phyloP scores from a whole-genome alignment of 2,888 invertebrate genomes.

The Fissipunctia ypsillon region DNA sequence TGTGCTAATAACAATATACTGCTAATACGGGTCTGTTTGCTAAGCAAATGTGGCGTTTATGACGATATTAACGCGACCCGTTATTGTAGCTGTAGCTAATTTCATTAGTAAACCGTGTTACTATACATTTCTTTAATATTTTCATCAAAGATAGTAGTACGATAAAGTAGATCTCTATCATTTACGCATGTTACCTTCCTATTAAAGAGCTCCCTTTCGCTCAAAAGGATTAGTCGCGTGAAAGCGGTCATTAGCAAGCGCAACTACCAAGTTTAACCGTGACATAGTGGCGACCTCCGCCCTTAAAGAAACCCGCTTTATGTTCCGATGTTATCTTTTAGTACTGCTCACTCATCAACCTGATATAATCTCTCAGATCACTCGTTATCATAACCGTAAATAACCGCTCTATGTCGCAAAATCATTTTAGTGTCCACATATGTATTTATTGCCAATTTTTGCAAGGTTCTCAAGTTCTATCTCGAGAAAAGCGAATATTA shows the following conservation, averaged over 20 bases:
- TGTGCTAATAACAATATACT: constrained; percentile 36
- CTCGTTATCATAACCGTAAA: constrained; percentile 12
- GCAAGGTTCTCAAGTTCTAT: constrained; percentile 8
- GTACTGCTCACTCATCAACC: constrained; percentile 17
- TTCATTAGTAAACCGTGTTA: background rate
- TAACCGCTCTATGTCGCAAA: constrained; percentile 1
- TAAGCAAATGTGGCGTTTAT: background rate
- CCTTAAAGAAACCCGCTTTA: constrained; percentile 41
- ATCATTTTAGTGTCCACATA: constrained; percentile 5
- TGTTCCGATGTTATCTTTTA: constrained; percentile 33
- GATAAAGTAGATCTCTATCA: constrained; percentile 13
- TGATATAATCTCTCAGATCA: constrained; percentile 18
- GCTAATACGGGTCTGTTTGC: constrained; percentile 15
- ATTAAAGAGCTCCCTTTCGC: constrained; percentile 12
- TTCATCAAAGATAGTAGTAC: constrained; percentile 4
- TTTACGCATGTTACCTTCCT: constrained; percentile 24
- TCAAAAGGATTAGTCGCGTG: constrained; percentile 40
- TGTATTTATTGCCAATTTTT: constrained; percentile 15
- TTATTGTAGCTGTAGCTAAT: constrained; percentile 2
- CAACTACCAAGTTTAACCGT: constrained; percentile 30
- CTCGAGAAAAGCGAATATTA: constrained; percentile 41
- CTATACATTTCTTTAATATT: background rate
- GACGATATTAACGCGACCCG: constrained; percentile 18
- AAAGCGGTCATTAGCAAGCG: constrained; percentile 48
- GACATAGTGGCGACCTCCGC: constrained; percentile 31